Percentiles rank a stretch among this genome's conserved stretches.
phyloP scores from a whole-genome alignment of 2,113 vertebrate genomes.

The Dipodomys ordii region DNA sequence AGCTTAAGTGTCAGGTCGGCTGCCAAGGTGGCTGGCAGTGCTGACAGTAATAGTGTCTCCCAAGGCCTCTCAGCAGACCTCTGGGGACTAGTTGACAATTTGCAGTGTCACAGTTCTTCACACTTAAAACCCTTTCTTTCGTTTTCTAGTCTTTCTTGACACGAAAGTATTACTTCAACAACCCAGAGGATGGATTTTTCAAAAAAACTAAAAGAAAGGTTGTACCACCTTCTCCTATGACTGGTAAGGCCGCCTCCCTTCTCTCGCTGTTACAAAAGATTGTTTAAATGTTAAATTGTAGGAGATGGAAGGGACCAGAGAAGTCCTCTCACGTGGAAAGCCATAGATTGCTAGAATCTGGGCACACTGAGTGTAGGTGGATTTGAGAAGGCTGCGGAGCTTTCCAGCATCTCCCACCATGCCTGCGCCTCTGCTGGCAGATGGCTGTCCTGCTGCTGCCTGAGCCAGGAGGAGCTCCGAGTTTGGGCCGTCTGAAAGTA shows the following conservation, averaged over 20 bases:
- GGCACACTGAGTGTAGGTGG: not conserved
- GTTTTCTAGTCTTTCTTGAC: constrained; percentile 94
- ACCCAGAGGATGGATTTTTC: constrained; percentile 99
- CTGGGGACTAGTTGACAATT: constrained; percentile 11
- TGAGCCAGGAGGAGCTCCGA: not conserved
- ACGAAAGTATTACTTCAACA: constrained; percentile 99
- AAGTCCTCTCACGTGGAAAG: not conserved
- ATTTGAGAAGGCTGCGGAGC: not conserved
- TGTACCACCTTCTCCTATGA: constrained; percentile 98
- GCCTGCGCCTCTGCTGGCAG: not conserved
- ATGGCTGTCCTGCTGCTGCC: not conserved
- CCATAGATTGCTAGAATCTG: no score
- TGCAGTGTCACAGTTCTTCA: constrained; percentile 42
- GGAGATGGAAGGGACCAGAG: not conserved
- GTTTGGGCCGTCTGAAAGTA: not conserved
- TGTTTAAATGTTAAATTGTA: constrained; percentile 1
- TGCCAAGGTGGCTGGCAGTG: constrained; percentile 54
- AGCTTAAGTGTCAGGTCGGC: constrained; percentile 56
- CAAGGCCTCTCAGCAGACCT: not conserved
- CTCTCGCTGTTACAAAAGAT: constrained; percentile 22
- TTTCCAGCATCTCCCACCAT: not conserved
- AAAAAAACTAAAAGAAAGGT: constrained; percentile 99
- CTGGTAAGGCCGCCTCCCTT: constrained; percentile 89
- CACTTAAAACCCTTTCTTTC: constrained; percentile 54
- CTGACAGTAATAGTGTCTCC: not conserved